A percentile compares a stretch with the other conserved stretches of the same genome.
These are phyloP conservation scores for Onychorhynchus coronatus DNA, from an alignment of 2,113 vertebrate genomes.

Conservation along the genomic window DNA sequence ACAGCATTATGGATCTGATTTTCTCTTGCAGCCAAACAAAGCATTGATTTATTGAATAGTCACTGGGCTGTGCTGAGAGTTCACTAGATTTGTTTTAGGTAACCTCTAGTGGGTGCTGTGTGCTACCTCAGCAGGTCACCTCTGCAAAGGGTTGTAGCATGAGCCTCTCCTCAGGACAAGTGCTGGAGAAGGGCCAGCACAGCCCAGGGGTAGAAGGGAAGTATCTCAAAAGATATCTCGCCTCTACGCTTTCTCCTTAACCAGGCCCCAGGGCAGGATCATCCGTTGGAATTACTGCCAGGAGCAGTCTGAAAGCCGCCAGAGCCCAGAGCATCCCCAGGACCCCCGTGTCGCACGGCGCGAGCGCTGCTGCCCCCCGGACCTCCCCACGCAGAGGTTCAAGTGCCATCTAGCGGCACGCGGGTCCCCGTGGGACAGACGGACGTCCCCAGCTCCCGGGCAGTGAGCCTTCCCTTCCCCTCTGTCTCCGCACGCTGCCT, in stretches of 20 bases:
- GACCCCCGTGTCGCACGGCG: rapidly evolving
- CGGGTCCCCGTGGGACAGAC: background rate
- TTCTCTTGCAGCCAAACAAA: background rate
- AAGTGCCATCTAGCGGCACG: slow-evolving; percentile 32
- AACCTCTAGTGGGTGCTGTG: background rate
- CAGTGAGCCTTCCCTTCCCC: background rate
- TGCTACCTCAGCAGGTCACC: background rate
- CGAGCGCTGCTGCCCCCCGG: background rate
- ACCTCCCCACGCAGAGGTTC: background rate
- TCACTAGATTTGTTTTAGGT: background rate
- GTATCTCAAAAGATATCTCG: background rate
- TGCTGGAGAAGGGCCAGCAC: background rate
- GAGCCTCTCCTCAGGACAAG: background rate
- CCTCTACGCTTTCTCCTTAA: no score
- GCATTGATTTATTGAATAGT: background rate
- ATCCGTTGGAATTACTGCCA: rapidly evolving
- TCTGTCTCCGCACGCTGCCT: rapidly evolving
- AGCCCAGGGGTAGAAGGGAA: background rate
- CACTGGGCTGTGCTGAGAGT: background rate
- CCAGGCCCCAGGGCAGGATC: background rate
- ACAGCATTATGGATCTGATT: background rate
- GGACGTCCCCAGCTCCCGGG: background rate
- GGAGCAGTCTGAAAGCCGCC: background rate
- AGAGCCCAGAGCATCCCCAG: background rate
- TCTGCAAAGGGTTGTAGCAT: background rate